Percentiles rank a stretch among this genome's conserved stretches.
These are phyloP conservation scores for Vulpes ferrilata DNA, from an alignment of 2,113 vertebrate genomes.

Conservation along the genomic window DNA sequence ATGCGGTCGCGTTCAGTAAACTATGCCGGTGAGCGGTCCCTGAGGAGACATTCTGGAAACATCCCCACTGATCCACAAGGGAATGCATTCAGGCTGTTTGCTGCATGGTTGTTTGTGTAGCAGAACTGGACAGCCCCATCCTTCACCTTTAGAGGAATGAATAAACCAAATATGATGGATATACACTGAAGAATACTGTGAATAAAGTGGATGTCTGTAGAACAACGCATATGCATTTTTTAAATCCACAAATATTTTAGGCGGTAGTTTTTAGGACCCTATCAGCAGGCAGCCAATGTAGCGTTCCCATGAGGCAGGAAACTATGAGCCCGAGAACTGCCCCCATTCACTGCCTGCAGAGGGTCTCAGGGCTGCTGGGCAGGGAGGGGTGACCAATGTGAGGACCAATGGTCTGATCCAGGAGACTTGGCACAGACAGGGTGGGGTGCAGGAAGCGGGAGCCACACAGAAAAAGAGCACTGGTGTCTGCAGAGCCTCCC, in stretches of 20 bases:
- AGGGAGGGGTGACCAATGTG: background rate
- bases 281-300: background rate
- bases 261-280: background rate
- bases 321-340: too few relatives aligned
- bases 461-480: background rate
- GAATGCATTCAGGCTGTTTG: background rate
- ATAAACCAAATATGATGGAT: accelerated
- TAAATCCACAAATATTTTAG: background rate
- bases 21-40: background rate
- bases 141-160: background rate
- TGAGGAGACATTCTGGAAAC: background rate
- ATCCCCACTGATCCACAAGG: background rate
- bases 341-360: background rate
- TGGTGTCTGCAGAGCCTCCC: too few relatives aligned
- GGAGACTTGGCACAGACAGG: background rate
- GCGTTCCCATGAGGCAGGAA: background rate
- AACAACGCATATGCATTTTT: background rate
- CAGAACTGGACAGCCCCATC: background rate
- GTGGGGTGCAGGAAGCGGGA: background rate
- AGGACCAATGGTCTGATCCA: background rate
- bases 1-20: too few relatives aligned
- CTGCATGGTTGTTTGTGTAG: background rate
- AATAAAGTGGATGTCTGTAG: background rate
- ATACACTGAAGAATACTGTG: accelerated
- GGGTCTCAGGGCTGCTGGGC: background rate